Base-by-base conservation (phyloP, 1,140 invertebrate genomes). In the Apis cerana region DNA sequence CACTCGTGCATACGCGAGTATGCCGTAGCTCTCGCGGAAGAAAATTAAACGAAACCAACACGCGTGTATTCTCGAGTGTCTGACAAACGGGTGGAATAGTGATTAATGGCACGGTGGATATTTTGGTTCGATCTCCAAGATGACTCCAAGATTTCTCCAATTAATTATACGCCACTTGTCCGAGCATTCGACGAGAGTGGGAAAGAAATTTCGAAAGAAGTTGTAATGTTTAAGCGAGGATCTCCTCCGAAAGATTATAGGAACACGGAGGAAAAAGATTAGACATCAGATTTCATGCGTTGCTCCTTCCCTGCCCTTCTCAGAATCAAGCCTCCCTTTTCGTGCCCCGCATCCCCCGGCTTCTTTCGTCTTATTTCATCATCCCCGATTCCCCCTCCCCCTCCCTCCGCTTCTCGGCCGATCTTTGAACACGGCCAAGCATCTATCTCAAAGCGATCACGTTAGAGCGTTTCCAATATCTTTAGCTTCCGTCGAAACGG, bases 391-490 rank as follows among this genome's bases (percentile, higher is more conserved):
- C 27, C 68, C 21, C 59, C 27, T 69, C 21, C 27, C 59, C 23
- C 17, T 17, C 59, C 23, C 11, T 17, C 13, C 27, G 1, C 48
- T 54, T 64, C 43, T 52, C 43, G 10, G n/a, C 17, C 27, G 27
- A 23, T 74, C 75, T 78, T 64, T 64, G 80, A 70, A 58, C 52
- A 59, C 52, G 54, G 4, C n/a, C 19, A 58, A 48, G 58, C 80
- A 78, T 82, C 80, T 48, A 76, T 82, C 80, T 78, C 80, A 84
- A 74, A 84, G 78, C 70, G 82, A 84, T 84, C 77, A 61, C 78
- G 70, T 80, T 80, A 80, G 70, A 84, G 80, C 82, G 78, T 84
- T 80, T 84, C 70, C 70, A 80, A 84, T 84, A 84, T 84, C 78
- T 80, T 68, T 61, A 75, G 56, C 78, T 84, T 80, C 82, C 82